Evolutionary conservation across 2,888 invertebrate genomes (phyloP).

Genomic region (Ellobium chinense): DNA sequence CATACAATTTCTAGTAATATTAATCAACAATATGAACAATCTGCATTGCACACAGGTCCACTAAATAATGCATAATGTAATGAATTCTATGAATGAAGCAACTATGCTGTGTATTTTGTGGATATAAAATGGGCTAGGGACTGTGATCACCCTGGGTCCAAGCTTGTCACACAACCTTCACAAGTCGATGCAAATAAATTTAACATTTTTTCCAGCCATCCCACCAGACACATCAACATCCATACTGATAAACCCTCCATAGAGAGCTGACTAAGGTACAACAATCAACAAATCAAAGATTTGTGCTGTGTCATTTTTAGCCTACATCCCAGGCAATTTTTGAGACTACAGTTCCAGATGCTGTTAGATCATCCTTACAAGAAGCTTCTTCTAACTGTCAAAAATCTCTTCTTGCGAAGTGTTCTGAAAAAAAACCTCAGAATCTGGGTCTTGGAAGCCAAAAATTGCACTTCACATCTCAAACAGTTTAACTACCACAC

Average conservation of each 20-base stretch:
- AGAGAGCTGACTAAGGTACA: too few relatives aligned
- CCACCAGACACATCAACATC: neutral
- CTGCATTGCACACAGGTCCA: slow-evolving; percentile 25
- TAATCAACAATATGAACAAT: neutral
- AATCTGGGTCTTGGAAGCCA: too few relatives aligned
- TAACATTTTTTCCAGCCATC: neutral
- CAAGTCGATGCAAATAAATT: neutral
- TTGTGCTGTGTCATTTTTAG: too few relatives aligned
- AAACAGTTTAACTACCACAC: too few relatives aligned
- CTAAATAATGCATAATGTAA: slow-evolving; percentile 9
- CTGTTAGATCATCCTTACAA: too few relatives aligned
- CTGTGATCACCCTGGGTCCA: neutral
- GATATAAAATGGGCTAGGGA: neutral
- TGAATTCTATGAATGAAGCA: neutral
- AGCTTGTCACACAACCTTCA: neutral
- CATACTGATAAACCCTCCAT: neutral
- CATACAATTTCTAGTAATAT: neutral
- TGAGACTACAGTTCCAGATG: too few relatives aligned
- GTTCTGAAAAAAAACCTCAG: too few relatives aligned
- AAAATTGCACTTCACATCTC: too few relatives aligned
- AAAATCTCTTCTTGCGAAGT: too few relatives aligned
- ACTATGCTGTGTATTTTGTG: slow-evolving; percentile 2
- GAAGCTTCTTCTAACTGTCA: too few relatives aligned
- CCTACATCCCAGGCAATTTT: too few relatives aligned
- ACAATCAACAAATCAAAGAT: too few relatives aligned